Evolutionary conservation across 2,797 vertebrate genomes (phyloP), one percentile per base, ranked within the genome.

Genomic region (Periophthalmus magnuspinnatus): DNA sequence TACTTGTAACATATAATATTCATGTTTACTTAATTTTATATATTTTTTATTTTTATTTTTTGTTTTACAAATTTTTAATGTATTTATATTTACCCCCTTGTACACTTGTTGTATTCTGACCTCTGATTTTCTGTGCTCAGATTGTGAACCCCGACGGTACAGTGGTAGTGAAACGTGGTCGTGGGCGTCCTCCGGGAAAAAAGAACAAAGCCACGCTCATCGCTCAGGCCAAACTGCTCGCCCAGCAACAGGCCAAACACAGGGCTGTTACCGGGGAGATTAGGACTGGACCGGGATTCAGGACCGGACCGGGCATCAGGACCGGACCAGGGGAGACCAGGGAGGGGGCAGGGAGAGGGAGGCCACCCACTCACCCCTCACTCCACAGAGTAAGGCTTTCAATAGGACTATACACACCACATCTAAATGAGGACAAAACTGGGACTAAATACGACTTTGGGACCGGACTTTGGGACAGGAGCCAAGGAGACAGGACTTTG

Each of bases 131-230:
- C 11, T 5, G 9, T 55, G 7, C 36, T 36, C 75, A 93, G 92
- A 55, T 67, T 0, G 38, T 48, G 33, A 72, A 65, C 55, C 67
- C 75, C 0, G 88, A 85, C 9, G 84, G 85, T 36, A 5, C 21
- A 3, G 54, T 79, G 66, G 82, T 81, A 67, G 89, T 90, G 72
- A 94, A 93, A 78, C 60, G 91, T 58, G 90, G 91, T 0, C 13
- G 94, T 59, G 93, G 93, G 0, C 83, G 94, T 3, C 94, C 93
- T 0, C 93, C 93, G 0, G 93, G 93, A 7, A 90, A 90, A 0
- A 86, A 92, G 0, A 92, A 89, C 83, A 90, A 93, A 81, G 81
- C 92, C 73, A 80, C 89, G 34, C 71, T 90, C 69, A 71, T 90
- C 5, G 87, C 89, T 47, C 86, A 91, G 83, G 88, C 91, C 24